A percentile compares a stretch with the other conserved stretches of the same genome.
Evolutionary conservation across 1,140 invertebrate genomes (phyloP).

Genomic region (Drosophila repleta): DNA sequence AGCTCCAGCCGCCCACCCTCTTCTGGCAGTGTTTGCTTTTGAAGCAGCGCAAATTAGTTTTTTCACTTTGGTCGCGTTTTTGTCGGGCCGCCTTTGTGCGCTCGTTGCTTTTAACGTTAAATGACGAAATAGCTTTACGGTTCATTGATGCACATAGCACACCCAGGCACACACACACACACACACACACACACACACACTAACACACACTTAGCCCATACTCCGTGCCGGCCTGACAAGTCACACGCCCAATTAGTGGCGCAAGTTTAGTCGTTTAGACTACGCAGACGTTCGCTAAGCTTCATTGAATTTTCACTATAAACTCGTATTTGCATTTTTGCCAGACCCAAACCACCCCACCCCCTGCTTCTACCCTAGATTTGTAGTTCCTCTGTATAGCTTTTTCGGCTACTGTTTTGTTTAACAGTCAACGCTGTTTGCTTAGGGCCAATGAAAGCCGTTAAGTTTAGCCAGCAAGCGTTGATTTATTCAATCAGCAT

Average conservation of each 20-base stretch:
- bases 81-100: slow-evolving; percentile 53
- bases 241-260: slow-evolving; percentile 81
- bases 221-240: slow-evolving; percentile 35
- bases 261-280: slow-evolving; percentile 71
- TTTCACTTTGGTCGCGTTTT: slow-evolving; percentile 80
- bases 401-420: slow-evolving; percentile 76
- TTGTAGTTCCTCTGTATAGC: slow-evolving; percentile 11
- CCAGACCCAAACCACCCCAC: slow-evolving; percentile 29
- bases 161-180: slow-evolving; percentile 30
- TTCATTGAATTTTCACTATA: slow-evolving; percentile 80
- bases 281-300: slow-evolving; percentile 71
- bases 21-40: slow-evolving; percentile 72
- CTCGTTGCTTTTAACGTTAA: slow-evolving; percentile 79
- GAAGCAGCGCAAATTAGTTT: slow-evolving; percentile 83
- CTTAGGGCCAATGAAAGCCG: slow-evolving; percentile 69
- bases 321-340: slow-evolving; percentile 69
- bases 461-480: slow-evolving; percentile 68
- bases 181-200: neutral
- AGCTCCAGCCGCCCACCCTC: neutral
- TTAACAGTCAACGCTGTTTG: slow-evolving; percentile 71
- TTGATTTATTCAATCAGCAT: slow-evolving; percentile 77
- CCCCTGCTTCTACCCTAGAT: slow-evolving; percentile 6
- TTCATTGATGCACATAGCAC: slow-evolving; percentile 78
- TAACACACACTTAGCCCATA: neutral
- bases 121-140: slow-evolving; percentile 82